These are phyloP conservation scores for Corynorhinus townsendii DNA, from an alignment of 2,113 vertebrate genomes.

Conservation along the genomic window DNA sequence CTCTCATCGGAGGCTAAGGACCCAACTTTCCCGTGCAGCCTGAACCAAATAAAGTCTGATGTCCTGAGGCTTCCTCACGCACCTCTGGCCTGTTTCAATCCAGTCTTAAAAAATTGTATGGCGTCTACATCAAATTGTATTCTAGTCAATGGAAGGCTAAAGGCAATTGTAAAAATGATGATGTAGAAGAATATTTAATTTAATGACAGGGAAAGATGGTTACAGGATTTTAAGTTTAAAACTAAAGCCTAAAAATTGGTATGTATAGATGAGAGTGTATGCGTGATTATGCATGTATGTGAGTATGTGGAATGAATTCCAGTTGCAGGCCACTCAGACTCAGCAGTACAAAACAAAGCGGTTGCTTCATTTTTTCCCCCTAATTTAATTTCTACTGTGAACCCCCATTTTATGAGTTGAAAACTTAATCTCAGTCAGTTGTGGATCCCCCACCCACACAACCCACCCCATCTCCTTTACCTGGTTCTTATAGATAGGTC, in stretches of 20 bases:
- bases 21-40: background rate
- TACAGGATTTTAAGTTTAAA: background rate
- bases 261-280: background rate
- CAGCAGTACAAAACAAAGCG: background rate
- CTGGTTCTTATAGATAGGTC: background rate
- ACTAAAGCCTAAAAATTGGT: background rate
- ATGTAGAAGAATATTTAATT: background rate
- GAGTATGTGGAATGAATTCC: background rate
- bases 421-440: background rate
- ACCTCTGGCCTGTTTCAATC: background rate
- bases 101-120: background rate
- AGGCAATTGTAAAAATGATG: background rate
- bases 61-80: background rate
- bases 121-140: background rate
- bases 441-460: background rate
- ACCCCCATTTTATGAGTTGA: background rate
- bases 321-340: background rate
- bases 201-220: background rate
- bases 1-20: background rate
- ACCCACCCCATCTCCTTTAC: background rate
- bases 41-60: background rate
- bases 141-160: background rate
- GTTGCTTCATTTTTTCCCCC: background rate
- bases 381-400: constrained; percentile 1
- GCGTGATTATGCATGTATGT: background rate